Evolutionary conservation across 1,140 invertebrate species (phyloP).

Genomic region (Drosophila sp.): DNA sequence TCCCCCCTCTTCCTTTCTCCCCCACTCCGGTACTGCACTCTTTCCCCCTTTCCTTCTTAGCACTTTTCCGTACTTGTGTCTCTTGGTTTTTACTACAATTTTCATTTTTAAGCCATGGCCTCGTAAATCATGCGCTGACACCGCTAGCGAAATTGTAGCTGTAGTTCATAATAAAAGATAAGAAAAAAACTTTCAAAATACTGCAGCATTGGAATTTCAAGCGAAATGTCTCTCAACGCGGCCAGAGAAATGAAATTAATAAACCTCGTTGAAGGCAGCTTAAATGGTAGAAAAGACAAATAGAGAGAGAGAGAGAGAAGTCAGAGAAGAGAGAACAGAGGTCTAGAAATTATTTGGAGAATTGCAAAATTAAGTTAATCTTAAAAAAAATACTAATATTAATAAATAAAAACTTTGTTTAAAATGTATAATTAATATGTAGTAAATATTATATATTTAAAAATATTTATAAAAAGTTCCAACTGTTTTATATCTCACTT

Average conservation of each 20-base stretch:
- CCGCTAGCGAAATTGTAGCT: constrained; percentile 73
- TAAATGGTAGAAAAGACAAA: background rate
- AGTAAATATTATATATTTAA: too few species aligned
- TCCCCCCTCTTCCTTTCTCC: background rate
- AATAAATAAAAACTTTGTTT: too few species aligned
- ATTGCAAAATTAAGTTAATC: too few species aligned
- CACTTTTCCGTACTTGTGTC: constrained; percentile 3
- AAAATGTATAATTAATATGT: too few species aligned
- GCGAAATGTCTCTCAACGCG: constrained; percentile 19
- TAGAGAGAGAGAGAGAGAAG: too few species aligned
- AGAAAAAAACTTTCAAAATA: constrained; percentile 39
- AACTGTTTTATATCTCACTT: background rate
- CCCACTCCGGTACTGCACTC: background rate
- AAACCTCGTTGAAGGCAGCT: constrained; percentile 49
- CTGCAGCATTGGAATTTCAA: constrained; percentile 26
- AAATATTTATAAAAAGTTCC: too few species aligned
- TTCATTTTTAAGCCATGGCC: constrained; percentile 73
- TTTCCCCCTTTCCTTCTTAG: background rate
- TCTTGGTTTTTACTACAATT: constrained; percentile 67
- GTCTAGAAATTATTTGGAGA: too few species aligned
- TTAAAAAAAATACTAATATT: too few species aligned
- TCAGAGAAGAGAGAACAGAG: too few species aligned
- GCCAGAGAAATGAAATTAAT: constrained; percentile 63
- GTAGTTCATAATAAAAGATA: constrained; percentile 75
- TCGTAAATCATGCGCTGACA: constrained; percentile 83